Conservation (phyloP, 2,888 invertebrate genomes). For the Nemurella pictetii region DNA sequence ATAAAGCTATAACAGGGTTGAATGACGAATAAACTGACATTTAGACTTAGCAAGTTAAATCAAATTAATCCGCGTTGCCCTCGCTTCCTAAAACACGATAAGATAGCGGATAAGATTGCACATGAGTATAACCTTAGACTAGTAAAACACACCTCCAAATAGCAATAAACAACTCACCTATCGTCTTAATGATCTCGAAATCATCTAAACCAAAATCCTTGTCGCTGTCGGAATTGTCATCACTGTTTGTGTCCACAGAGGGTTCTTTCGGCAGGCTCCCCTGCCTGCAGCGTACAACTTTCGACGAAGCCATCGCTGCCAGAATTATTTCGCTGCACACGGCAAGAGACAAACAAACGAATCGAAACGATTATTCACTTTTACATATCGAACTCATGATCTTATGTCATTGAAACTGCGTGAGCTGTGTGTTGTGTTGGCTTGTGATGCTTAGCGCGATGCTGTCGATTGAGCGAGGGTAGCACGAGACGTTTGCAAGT, state of each 20-base stretch:
- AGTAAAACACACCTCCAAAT: too few relatives aligned
- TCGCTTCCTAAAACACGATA: neutral
- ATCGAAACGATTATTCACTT: neutral
- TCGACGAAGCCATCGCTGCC: conserved; percentile 44
- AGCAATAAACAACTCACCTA: conserved; percentile 83
- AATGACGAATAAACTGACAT: too few relatives aligned
- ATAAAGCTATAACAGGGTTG: too few relatives aligned
- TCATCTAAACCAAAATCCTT: conserved; percentile 62
- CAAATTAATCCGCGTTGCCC: neutral
- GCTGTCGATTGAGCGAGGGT: too few relatives aligned
- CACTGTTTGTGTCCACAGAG: conserved; percentile 39
- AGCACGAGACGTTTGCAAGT: too few relatives aligned
- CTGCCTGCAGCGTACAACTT: conserved; percentile 40
- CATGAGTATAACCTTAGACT: neutral
- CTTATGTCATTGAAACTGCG: neutral
- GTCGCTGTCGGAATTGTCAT: conserved; percentile 43
- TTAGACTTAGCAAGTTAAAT: too few relatives aligned
- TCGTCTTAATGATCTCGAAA: conserved; percentile 83
- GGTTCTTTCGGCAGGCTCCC: conserved; percentile 44
- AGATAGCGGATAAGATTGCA: neutral
- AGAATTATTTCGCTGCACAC: too few relatives aligned
- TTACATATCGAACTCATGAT: neutral
- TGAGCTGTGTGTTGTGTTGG: too few relatives aligned
- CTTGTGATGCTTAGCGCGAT: too few relatives aligned
- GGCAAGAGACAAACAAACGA: neutral